These are phyloP conservation scores for Drosophila arizonae DNA, from an alignment of 1,140 invertebrate genomes.

Conservation along the genomic window DNA sequence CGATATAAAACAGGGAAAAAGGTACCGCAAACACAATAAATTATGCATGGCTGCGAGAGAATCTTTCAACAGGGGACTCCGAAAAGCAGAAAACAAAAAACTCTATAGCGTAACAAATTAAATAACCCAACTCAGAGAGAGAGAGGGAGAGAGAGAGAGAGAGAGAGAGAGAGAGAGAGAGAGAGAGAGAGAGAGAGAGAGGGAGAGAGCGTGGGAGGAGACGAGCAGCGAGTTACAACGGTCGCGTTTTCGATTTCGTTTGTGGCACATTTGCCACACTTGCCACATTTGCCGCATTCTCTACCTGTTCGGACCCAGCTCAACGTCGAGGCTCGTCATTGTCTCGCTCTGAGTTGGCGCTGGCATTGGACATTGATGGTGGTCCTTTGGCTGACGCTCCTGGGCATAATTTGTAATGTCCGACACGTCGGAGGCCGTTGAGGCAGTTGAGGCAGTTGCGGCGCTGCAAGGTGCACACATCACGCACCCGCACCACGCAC, in stretches of 20 bases:
- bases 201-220: slow-evolving; percentile 12
- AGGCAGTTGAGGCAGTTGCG: not conserved
- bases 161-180: slow-evolving; percentile 37
- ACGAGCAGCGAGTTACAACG: slow-evolving; percentile 18
- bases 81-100: slow-evolving; percentile 16
- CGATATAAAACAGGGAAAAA: slow-evolving; percentile 8
- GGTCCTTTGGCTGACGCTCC: slow-evolving; percentile 58
- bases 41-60: slow-evolving; percentile 61
- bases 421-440: slow-evolving; percentile 58
- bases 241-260: slow-evolving; percentile 69
- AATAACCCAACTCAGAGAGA: slow-evolving; percentile 62
- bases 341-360: slow-evolving; percentile 34
- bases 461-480: slow-evolving; percentile 42
- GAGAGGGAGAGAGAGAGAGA: slow-evolving; percentile 36
- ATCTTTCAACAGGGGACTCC: slow-evolving; percentile 57
- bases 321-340: slow-evolving; percentile 74
- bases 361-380: slow-evolving; percentile 69
- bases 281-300: slow-evolving; percentile 35
- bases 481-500: slow-evolving; percentile 59
- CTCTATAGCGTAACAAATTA: slow-evolving; percentile 69
- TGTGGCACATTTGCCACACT: slow-evolving; percentile 46
- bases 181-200: slow-evolving; percentile 29
- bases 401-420: slow-evolving; percentile 80
- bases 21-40: slow-evolving; percentile 59
- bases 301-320: slow-evolving; percentile 64